Conservation (phyloP, 64 coral and sea anemone genomes). For the Astreopora myriophthalma region DNA sequence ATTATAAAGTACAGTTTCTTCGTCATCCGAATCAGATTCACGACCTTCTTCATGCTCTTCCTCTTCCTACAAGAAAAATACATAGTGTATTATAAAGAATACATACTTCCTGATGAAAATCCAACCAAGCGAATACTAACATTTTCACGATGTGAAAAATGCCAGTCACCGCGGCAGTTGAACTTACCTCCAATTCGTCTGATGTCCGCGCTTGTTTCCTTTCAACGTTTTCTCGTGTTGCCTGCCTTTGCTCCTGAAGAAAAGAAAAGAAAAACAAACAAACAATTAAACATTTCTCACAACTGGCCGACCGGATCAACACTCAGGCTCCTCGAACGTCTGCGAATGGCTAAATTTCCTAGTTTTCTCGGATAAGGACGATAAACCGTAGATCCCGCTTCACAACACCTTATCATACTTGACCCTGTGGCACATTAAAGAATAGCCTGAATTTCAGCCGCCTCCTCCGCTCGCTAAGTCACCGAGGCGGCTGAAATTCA, state of each 20-base stretch:
- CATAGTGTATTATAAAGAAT: too few species aligned
- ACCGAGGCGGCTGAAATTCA: too few species aligned
- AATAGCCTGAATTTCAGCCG: too few species aligned
- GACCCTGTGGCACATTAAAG: too few species aligned
- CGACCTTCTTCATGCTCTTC: slow-evolving; percentile 93
- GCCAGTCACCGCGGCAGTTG: neutral
- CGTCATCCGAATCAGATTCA: slow-evolving; percentile 98
- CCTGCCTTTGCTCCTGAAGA: slow-evolving; percentile 93
- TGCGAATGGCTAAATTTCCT: too few species aligned
- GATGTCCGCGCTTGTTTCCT: slow-evolving; percentile 98
- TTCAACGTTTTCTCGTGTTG: slow-evolving; percentile 94
- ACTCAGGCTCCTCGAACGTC: too few species aligned
- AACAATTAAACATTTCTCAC: too few species aligned
- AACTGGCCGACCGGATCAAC: too few species aligned
- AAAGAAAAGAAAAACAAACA: neutral
- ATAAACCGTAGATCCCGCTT: too few species aligned
- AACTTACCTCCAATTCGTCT: slow-evolving; percentile 93
- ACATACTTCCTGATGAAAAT: neutral
- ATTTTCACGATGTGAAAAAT: neutral
- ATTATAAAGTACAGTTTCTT: slow-evolving; percentile 99
- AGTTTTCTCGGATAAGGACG: too few species aligned
- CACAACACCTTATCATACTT: too few species aligned
- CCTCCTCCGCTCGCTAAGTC: too few species aligned
- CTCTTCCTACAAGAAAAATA: slow-evolving; percentile 78
- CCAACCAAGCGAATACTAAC: neutral